Base-by-base conservation (phyloP, 1,140 invertebrate genomes). In the Drosophila bifasciata region DNA sequence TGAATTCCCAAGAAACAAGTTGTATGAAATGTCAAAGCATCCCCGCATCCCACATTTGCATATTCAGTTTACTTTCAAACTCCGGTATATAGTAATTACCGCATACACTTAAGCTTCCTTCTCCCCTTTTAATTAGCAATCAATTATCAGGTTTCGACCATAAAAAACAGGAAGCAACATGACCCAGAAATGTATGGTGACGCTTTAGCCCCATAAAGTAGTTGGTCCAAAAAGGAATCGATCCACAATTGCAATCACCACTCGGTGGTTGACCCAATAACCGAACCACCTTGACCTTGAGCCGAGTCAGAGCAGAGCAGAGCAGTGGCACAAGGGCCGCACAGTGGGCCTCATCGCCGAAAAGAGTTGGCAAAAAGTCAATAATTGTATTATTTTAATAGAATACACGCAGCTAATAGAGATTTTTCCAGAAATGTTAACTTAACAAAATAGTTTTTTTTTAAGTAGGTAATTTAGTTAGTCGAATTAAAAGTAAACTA, bases 251-350 rank as follows among this genome's bases (percentile, higher is more conserved):
- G 17, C 28, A 41, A 56, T 56, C n/a, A 53, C 41, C 41, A 43
- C 28, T 50, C 46, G 19, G 51, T 16, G 1, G 16, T 46, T 25
- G 68, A 60, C 67, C 55, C 46, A 71, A 15, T 59, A 36, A 72
- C 32, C 53, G 25, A 32, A 39, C 41, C 48, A 19, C 67, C 70
- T 72, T 63, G 68, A 62, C 70, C 70, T 72, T 73, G 68, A 45
- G 40, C 8, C 17, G 15, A 62, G 50, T 56, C 69, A 61, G 50
- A 59, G 40, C 61, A 59, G 32, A 32, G 41, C 28, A 59, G 41
- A 40, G 15, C 48, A 67, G 21, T 55, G 23, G 19, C 69, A 63
- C 58, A 72, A 43, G 32, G 11, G 39, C 36, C 52, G 28, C 16
- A 44, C 44, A 48, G 19, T 48, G 46, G 21, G 13, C 1, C 5